These are phyloP conservation scores for Microplitis demolitor DNA, from an alignment of 1,140 invertebrate genomes.

Conservation along the genomic window DNA sequence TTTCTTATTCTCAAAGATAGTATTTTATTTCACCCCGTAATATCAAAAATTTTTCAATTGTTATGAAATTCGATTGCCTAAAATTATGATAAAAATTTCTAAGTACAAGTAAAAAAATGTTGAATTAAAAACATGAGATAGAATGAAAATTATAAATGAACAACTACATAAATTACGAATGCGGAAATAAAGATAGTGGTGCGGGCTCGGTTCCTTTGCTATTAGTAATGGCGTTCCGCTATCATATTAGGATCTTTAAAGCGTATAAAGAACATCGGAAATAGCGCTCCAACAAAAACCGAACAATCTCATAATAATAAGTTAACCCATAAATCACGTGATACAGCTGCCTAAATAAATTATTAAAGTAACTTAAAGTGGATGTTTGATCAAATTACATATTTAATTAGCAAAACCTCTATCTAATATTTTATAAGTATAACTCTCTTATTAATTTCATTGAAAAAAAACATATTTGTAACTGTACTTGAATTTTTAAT, in stretches of 20 bases:
- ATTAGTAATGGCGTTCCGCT: constrained; percentile 4
- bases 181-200: constrained; percentile 7
- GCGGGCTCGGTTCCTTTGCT: not conserved
- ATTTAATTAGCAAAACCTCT: not conserved
- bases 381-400: not conserved
- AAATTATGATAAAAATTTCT: too few species aligned
- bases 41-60: too few species aligned
- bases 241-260: constrained; percentile 8
- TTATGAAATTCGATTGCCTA: too few species aligned
- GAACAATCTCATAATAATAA: constrained; percentile 3
- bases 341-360: not conserved
- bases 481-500: too few species aligned
- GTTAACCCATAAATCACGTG: not conserved
- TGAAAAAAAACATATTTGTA: too few species aligned
- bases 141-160: not conserved
- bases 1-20: too few species aligned
- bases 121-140: too few species aligned
- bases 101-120: too few species aligned
- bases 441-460: too few species aligned
- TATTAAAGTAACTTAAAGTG: not conserved
- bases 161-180: not conserved
- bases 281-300: not conserved
- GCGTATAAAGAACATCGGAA: not conserved
- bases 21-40: too few species aligned
- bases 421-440: too few species aligned